Evolutionary conservation across 2,113 vertebrate species (phyloP).

Genomic region (Carettochelys insculpta): DNA sequence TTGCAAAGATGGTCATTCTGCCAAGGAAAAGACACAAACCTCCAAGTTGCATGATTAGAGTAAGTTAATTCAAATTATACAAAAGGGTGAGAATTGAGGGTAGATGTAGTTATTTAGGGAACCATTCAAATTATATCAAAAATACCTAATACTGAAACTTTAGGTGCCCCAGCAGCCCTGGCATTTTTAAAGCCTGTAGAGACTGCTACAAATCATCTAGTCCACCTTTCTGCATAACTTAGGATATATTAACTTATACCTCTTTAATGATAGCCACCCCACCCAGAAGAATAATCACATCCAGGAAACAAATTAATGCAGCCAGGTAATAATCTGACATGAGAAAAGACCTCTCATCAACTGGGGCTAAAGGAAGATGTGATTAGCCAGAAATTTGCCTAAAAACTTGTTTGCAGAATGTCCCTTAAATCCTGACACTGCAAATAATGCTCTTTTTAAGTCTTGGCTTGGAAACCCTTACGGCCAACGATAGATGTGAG

Average conservation of each 20-base stretch:
- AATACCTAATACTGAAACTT: background rate
- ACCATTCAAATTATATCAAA: background rate
- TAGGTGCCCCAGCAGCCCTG: background rate
- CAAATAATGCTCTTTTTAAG: background rate
- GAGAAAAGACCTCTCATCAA: background rate
- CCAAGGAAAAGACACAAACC: background rate
- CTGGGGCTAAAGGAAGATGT: background rate
- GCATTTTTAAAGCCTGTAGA: background rate
- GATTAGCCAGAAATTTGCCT: background rate
- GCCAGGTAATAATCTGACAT: background rate
- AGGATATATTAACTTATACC: background rate
- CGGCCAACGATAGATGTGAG: background rate
- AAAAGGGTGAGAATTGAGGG: background rate
- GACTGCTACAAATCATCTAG: background rate
- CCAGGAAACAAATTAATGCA: background rate
- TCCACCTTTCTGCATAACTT: accelerated
- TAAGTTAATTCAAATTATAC: background rate
- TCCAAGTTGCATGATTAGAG: background rate
- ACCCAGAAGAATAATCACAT: background rate
- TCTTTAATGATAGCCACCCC: background rate
- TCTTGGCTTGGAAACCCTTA: background rate
- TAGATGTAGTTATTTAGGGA: background rate
- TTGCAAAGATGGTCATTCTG: accelerated
- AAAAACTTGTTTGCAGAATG: background rate
- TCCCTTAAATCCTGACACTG: background rate